Evolutionary conservation across 2,113 vertebrate genomes (phyloP), one percentile per base, ranked within the genome.

Genomic region (Merops nubicus): DNA sequence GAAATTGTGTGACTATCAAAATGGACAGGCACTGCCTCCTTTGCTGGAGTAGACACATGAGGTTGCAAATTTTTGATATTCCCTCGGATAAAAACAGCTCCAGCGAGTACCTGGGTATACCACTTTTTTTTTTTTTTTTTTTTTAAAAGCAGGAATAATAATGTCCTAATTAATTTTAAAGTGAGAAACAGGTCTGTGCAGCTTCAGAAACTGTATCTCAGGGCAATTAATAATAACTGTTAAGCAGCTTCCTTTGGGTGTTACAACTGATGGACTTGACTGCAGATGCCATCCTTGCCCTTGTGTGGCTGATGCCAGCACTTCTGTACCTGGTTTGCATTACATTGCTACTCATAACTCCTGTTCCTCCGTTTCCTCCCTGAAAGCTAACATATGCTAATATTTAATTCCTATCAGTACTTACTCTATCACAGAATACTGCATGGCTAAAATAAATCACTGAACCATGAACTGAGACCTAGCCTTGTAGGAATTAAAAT

Each of bases 391-490:
- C 28, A 60, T 29, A 85, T 59, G 60, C 64, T 78, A 89, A 65
- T 67, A 70, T 75, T 84, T 93, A 79, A 72, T 88, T 57, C 53
- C 63, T 72, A 20, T 76, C 63, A 67, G 63, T 56, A 31, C 29
- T 88, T 84, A 40, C 45, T 48, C 60, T 65, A 42, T 60, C 29
- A 53, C 28, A 65, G 51, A 88, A 70, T 42, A 31, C 15, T 75
- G 48, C 12, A n/a, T n/a, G n/a, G 13, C n/a, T 56, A 47, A 88
- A 85, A 80, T 64, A 88, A 87, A 77, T 77, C 53, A 31, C 50
- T 48, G 56, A 65, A 60, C 28, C 40, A 42, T 36, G 42, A 80
- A 50, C 15, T 8, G 23, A 75, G 45, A 16, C 33, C 48, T 68
- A 42, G 38, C 21, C 28, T 74, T 74, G 50, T 54, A 57, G 56